Percentiles rank a stretch among this genome's conserved stretches.
phyloP scores from a whole-genome alignment of 2,797 vertebrate genomes.

The Neomorphus geoffroyi region DNA sequence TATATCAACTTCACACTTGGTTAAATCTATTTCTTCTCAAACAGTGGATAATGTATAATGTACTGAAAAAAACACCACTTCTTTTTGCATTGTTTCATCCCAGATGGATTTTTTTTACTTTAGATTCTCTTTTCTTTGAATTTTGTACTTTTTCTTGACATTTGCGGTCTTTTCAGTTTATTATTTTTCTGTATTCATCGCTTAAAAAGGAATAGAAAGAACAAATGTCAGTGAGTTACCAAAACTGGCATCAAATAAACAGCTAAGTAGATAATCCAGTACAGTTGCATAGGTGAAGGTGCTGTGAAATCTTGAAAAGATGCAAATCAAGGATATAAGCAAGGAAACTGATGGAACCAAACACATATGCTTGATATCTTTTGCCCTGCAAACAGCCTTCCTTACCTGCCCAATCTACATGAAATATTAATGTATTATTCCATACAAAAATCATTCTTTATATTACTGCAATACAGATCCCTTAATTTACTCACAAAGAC shows the following conservation, averaged over 20 bases:
- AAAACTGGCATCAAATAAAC: not conserved
- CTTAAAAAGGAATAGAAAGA: not conserved
- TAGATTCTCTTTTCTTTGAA: not conserved
- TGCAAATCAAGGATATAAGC: not conserved
- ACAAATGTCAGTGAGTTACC: not conserved
- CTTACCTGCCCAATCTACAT: not conserved
- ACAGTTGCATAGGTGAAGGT: not conserved
- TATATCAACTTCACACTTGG: not conserved
- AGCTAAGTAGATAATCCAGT: not conserved
- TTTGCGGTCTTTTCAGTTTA: not conserved
- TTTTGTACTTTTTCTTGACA: not conserved
- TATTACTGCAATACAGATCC: not conserved
- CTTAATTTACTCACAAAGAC: not conserved
- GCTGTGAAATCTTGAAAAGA: not conserved
- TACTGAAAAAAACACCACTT: not conserved
- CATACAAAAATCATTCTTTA: not conserved
- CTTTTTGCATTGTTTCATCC: not conserved
- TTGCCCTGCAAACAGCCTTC: not conserved
- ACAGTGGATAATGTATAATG: not conserved
- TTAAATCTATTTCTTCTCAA: not conserved
- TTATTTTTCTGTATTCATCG: not conserved
- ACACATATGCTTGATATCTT: not conserved
- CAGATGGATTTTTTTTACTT: not conserved
- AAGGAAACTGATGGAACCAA: not conserved
- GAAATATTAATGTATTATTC: not conserved